phyloP scores from a whole-genome alignment of 2,113 vertebrate species.

The Brachyhypopomus gauderio region DNA sequence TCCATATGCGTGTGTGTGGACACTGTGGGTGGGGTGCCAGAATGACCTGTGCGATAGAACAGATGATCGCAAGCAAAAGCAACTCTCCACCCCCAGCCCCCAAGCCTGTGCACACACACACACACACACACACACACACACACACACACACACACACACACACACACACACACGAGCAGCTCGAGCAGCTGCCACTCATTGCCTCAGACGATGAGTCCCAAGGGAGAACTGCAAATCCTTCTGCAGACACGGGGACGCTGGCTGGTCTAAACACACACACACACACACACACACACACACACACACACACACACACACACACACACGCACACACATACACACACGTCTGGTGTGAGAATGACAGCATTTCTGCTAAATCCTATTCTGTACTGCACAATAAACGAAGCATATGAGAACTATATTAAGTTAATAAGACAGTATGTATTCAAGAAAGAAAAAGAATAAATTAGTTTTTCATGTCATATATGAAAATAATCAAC shows the following conservation, averaged over 20 bases:
- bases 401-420: not conserved
- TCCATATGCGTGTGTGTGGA: not conserved
- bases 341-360: not conserved
- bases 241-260: slow-evolving; percentile 9
- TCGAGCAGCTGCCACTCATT: slow-evolving; percentile 12
- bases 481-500: not conserved
- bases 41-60: not conserved
- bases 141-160: slow-evolving; percentile 25
- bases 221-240: slow-evolving; percentile 6
- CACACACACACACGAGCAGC: slow-evolving; percentile 23
- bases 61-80: not conserved
- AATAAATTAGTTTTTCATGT: not conserved
- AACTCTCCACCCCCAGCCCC: too few relatives aligned
- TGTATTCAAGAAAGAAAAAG: not conserved
- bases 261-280: not conserved
- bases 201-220: slow-evolving; percentile 16
- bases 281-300: slow-evolving; percentile 1
- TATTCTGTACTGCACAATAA: not conserved
- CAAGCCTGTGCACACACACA: not conserved
- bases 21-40: not conserved
- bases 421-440: not conserved
- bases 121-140: slow-evolving; percentile 18
- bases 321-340: slow-evolving; percentile 7
- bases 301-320: not conserved
- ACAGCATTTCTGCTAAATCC: not conserved